A percentile compares a stretch with the other conserved stretches of the same genome.
Evolutionary conservation across 1,140 invertebrate species (phyloP).

Genomic region (Psix sp.): DNA sequence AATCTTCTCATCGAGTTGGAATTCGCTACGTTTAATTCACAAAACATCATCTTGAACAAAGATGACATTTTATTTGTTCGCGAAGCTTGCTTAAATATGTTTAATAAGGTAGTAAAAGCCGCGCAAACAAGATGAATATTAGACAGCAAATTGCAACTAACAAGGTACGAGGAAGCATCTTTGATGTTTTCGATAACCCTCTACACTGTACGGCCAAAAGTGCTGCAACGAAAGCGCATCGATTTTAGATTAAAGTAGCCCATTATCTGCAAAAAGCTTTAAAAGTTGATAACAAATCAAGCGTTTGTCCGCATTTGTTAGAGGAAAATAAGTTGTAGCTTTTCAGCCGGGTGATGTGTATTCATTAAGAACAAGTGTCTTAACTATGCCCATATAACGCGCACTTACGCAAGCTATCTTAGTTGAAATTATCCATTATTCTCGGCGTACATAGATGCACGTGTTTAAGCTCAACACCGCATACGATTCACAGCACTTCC

Average conservation of each 20-base stretch:
- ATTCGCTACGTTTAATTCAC: too few relatives aligned
- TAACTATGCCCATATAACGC: constrained; percentile 11
- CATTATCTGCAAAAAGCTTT: constrained; percentile 32
- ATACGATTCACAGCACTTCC: constrained; percentile 66
- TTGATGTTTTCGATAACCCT: constrained; percentile 37
- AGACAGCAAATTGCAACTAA: constrained; percentile 4
- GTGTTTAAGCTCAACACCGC: constrained; percentile 41
- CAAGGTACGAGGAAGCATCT: constrained; percentile 24
- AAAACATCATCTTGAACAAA: too few relatives aligned
- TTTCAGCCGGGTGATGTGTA: constrained; percentile 3
- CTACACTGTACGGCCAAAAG: constrained; percentile 2
- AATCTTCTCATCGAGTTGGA: too few relatives aligned
- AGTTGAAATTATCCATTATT: constrained; percentile 68
- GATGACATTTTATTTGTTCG: too few relatives aligned
- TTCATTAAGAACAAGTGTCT: constrained; percentile 32
- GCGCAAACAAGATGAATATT: constrained; percentile 23
- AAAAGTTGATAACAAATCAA: constrained; percentile 26
- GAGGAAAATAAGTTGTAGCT: constrained; percentile 2
- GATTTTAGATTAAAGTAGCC: constrained; percentile 46
- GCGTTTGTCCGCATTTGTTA: background rate
- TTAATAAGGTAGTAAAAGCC: constrained; percentile 13
- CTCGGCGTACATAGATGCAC: constrained; percentile 47
- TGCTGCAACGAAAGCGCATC: constrained; percentile 29
- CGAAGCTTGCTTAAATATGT: background rate
- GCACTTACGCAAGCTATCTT: constrained; percentile 18